Evolutionary conservation across 2,113 vertebrate species (phyloP).

Genomic region (Paracanthobrama guichenoti): DNA sequence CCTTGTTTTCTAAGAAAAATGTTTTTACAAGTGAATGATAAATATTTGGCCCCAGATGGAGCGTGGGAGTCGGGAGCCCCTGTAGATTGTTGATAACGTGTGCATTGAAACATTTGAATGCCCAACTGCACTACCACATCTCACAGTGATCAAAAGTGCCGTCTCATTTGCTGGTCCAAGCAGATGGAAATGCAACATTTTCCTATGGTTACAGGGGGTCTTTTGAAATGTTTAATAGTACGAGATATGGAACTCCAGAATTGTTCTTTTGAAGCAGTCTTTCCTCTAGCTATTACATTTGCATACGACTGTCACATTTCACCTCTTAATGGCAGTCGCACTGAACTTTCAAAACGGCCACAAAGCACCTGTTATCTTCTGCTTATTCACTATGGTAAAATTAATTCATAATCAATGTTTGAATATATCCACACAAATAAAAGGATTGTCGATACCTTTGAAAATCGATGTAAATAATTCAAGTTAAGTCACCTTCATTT

Average conservation of each 20-base stretch:
- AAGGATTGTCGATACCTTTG: too few species aligned
- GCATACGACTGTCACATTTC: too few species aligned
- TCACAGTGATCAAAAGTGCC: conserved; percentile 55
- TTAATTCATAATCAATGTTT: too few species aligned
- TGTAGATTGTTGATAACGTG: conserved; percentile 64
- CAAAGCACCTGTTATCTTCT: too few species aligned
- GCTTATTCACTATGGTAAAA: too few species aligned
- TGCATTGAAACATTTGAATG: conserved; percentile 56
- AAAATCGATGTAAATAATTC: not conserved
- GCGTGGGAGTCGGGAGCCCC: conserved; percentile 62
- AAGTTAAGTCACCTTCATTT: too few species aligned
- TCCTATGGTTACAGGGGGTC: not conserved
- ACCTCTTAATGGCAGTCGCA: too few species aligned
- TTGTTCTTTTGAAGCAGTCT: not conserved
- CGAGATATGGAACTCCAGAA: not conserved
- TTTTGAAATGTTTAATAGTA: conserved; percentile 9
- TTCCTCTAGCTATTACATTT: too few species aligned
- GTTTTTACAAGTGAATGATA: conserved; percentile 70
- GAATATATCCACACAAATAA: too few species aligned
- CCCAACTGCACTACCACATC: conserved; percentile 43
- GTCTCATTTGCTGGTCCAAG: conserved; percentile 16
- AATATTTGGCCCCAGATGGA: conserved; percentile 66
- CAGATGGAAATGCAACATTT: conserved; percentile 20
- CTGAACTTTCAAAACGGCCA: too few species aligned
- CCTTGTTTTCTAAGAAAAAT: conserved; percentile 64